A percentile compares a stretch with the other conserved stretches of the same genome.
Conservation (phyloP, 1,140 invertebrate species). For the Hylaeus volcanicus region DNA sequence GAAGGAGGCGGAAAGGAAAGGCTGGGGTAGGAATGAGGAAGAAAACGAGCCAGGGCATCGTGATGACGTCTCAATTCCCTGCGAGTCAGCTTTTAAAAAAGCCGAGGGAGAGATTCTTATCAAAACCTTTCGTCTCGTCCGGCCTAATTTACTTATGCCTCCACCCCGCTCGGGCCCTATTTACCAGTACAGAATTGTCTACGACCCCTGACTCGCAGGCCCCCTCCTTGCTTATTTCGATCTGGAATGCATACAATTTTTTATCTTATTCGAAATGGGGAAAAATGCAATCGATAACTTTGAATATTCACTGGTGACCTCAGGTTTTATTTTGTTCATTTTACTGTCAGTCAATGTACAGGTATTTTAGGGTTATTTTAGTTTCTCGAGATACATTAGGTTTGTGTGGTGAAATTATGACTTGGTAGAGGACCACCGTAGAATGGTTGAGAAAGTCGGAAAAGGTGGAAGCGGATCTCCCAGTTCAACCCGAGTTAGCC, state of each 20-base stretch:
- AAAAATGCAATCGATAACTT: background rate
- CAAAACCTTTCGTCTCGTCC: slow-evolving; percentile 70
- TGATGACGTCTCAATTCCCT: slow-evolving; percentile 76
- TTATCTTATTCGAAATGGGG: background rate
- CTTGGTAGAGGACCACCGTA: too few species aligned
- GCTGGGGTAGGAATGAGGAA: slow-evolving; percentile 28
- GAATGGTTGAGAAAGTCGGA: too few species aligned
- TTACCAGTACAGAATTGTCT: slow-evolving; percentile 78
- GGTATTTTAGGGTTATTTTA: too few species aligned
- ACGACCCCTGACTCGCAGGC: slow-evolving; percentile 8
- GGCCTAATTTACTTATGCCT: slow-evolving; percentile 79
- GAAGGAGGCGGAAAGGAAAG: slow-evolving; percentile 52
- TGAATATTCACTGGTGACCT: too few species aligned
- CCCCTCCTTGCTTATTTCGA: background rate
- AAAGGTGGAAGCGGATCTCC: too few species aligned
- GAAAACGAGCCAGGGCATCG: slow-evolving; percentile 60
- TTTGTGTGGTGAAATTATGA: too few species aligned
- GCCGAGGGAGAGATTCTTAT: slow-evolving; percentile 75
- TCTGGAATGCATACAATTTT: background rate
- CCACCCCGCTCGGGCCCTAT: slow-evolving; percentile 71
- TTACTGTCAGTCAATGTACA: too few species aligned
- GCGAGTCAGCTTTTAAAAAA: slow-evolving; percentile 67
- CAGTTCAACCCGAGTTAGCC: background rate
- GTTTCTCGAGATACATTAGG: too few species aligned
- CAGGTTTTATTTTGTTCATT: too few species aligned